These are phyloP conservation scores for Itoplectis maculator DNA, from an alignment of 2,888 invertebrate genomes.

Conservation along the genomic window DNA sequence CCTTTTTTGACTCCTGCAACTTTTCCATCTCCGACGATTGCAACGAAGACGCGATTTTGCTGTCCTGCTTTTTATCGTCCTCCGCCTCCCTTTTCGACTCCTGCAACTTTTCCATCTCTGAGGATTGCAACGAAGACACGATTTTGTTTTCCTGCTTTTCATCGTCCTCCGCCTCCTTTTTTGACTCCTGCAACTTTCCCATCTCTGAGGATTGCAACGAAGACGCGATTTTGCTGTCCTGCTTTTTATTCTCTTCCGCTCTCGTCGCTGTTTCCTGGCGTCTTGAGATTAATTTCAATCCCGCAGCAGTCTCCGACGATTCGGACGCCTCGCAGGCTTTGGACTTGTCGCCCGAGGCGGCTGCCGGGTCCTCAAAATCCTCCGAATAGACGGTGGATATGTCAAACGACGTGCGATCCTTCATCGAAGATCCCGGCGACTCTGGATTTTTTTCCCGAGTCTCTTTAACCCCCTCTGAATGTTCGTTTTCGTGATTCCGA, in stretches of 20 bases:
- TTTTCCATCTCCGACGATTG: neutral
- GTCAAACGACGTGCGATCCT: constrained; percentile 67
- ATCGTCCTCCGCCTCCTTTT: neutral
- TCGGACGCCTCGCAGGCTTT: constrained; percentile 8
- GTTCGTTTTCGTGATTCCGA: neutral
- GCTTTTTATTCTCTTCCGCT: neutral
- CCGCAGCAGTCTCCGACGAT: neutral
- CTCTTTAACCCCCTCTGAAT: neutral
- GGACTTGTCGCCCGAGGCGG: constrained; percentile 18
- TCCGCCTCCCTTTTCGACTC: neutral
- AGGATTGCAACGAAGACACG: neutral
- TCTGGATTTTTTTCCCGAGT: constrained; percentile 30
- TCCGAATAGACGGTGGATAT: constrained; percentile 66
- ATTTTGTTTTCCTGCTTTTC: neutral
- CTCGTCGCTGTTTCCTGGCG: neutral
- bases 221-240: neutral
- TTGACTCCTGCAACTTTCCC: neutral
- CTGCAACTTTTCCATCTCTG: neutral
- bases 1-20: neutral
- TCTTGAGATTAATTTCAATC: neutral
- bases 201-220: neutral
- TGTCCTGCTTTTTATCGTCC: neutral
- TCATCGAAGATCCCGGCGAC: constrained; percentile 59
- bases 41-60: neutral
- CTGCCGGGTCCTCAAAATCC: constrained; percentile 55